Base-by-base conservation (phyloP, 2,888 invertebrate species). In the Eugnorisma glareosa region DNA sequence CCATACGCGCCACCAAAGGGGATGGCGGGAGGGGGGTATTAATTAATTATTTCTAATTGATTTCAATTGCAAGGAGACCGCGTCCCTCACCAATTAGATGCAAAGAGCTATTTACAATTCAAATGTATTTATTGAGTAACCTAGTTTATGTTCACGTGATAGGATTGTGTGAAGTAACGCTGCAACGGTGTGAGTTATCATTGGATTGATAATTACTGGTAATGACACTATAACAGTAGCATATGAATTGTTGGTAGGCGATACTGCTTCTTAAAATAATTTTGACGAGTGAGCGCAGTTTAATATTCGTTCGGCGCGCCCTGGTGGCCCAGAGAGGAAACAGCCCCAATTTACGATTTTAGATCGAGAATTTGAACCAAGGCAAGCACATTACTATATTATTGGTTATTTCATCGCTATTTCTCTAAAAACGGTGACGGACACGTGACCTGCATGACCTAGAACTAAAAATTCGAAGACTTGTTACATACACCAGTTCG, bases 11-110 rank as follows among this genome's bases (percentile, higher is more conserved):
- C 54, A 72, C 37, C 35, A 35, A 43, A 67, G 48, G 67, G 54
- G 5, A 13, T 15, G 43, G 40, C 3, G n/a, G 5, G 51, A 13
- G 54, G 2, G 57, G 57, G 82, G 24, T 61, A 77, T 76, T 79
- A 80, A 79, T 78, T 86, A 86, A 72, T 88, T 85, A 86, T 77
- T 73, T 75, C 57, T 81, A 88, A 89, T 88, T 82, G 78, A 79
- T 84, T 82, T 80, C 86, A 85, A 88, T 85, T 78, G 80, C 84
- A 73, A 35, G 45, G 85, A 73, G 75, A 68, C 68, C 69, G 11
- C 75, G 82, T 74, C 86, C 83, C 89, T 67, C 64, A 67, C 66
- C 81, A 81, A 82, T 84, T 88, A 83, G n/a, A 71, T 59, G 79
- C 64, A 75, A 74, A 57, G 66, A 76, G 63, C 45, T 78, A 89